Base-by-base conservation (phyloP, 2,113 vertebrate genomes). In the Pseudois nayaur region DNA sequence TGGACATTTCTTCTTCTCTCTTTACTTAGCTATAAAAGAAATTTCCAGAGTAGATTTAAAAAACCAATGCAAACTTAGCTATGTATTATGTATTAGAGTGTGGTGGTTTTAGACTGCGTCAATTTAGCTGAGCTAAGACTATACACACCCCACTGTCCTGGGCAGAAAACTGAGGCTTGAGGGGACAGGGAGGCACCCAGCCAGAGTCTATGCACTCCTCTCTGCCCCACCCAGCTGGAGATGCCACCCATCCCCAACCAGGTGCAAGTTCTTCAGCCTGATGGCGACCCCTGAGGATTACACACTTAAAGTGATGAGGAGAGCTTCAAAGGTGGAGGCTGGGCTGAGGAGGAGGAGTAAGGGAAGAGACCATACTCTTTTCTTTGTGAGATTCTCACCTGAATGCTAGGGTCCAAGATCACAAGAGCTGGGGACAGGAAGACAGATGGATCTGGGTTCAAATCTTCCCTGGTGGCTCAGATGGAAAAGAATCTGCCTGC, bases 201-300 rank as follows among this genome's bases (percentile, higher is more conserved):
- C 45, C 13, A 71, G 84, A 23, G 36, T 79, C 55, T 93, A 15
- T 48, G 17, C 1, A 31, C 90, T 94, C 87, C 85, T 23, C 67
- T n/a, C 25, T 31, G 15, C 45, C 50, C 82, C 25, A 2, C 23
- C 64, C 40, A 23, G 82, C 76, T 98, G 76, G 98, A 88, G 60
- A 67, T 55, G 45, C 52, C 31, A 19, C 86, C 91, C 6, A 1
- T 71, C 59, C 97, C 36, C 92, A 89, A 55, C 98, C 93, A 99
- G 99, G 98, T 99, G 99, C 95, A 99, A 99, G 98, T 99, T 99
- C 98, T 99, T 99, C 98, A 99, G 99, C 97, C 98, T 99, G 98
- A 99, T 99, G 0, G 99, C 99, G 98, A 99, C 99, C 6, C 99
- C 99, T 0, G 99, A 99, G 98, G 99, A 99, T 98, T 99, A 99